Evolutionary conservation across 2,888 invertebrate species (phyloP), one percentile per base, ranked within the genome.

Genomic region (Lottia gigantea): DNA sequence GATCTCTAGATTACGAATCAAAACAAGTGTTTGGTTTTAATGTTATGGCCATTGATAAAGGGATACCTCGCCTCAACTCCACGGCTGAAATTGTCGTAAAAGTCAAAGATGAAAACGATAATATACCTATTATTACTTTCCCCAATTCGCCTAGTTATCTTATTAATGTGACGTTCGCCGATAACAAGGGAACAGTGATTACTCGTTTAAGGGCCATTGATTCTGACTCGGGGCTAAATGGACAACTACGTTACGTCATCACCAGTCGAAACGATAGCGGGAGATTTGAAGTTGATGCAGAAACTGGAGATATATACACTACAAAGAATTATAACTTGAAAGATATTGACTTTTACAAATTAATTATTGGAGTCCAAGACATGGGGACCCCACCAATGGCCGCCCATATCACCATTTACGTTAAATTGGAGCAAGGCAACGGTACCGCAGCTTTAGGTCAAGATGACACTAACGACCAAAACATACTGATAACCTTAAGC

Each of bases 21-120:
- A 67, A 76, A 11, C 72, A 65, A 16, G 74, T 74, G 3, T 84
- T 80, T 70, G 74, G 76, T 40, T 84, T 86, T 68, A 73, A 73
- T 8, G 80, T 86, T 7, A 72, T 80, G 8, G 86, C 83, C 16
- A 78, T 74, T 7, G 86, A 86, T 74, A 78, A 80, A 46, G 86
- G 86, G 0, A 73, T 73, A 11, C 84, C 84, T 0, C 68, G 80
- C 7, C 71, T 77, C 64, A 76, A 77, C 66, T 73, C 75, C 62
- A 75, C 76, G 14, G 75, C 79, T 0, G 66, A 71, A 11, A 76
- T 83, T 15, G 66, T 71, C 15, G 69, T 82, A 26, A 70, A 75
- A 8, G 73, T 82, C 12, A 55, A 68, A 40, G 83, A 82, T 71
- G 76, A 79, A n/a, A 82, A 83, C 67, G 83, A 83, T 67, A 80